Evolutionary conservation across 2,888 invertebrate genomes (phyloP).

Genomic region (Macaria notata): DNA sequence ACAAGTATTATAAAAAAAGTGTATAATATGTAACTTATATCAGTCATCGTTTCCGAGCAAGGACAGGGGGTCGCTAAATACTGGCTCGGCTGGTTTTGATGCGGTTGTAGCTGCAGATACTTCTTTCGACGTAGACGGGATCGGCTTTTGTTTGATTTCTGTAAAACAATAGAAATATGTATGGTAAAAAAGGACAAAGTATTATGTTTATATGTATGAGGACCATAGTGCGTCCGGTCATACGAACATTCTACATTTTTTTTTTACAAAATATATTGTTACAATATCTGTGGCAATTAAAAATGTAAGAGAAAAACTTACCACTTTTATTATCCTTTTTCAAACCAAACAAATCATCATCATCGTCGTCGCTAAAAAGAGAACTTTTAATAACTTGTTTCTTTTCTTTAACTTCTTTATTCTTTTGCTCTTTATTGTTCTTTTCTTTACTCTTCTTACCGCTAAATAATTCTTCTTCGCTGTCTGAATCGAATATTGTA

Average conservation of each 20-base stretch:
- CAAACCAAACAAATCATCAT: conserved; percentile 60
- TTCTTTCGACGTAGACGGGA: conserved; percentile 27
- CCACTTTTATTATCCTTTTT: conserved; percentile 46
- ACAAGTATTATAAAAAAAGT: too few species aligned
- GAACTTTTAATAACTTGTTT: conserved; percentile 43
- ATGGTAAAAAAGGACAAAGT: not conserved
- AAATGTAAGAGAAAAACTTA: conserved; percentile 32
- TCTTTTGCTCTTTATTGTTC: conserved; percentile 15
- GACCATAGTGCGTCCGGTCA: too few species aligned
- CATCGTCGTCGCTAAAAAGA: conserved; percentile 62
- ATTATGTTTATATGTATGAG: not conserved
- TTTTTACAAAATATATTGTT: too few species aligned
- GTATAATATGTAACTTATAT: not conserved
- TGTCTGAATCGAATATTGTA: conserved; percentile 62
- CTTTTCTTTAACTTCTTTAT: conserved; percentile 16
- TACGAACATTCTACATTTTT: too few species aligned
- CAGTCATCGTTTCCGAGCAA: conserved; percentile 53
- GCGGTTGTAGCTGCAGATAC: conserved; percentile 5
- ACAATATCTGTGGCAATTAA: too few species aligned
- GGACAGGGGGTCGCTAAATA: conserved; percentile 61
- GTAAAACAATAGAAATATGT: conserved; percentile 14
- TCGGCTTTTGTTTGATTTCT: conserved; percentile 31
- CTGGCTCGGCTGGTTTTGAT: conserved; percentile 45
- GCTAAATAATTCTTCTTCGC: conserved; percentile 62
- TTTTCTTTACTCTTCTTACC: conserved; percentile 36